These are phyloP conservation scores for Rhinopomastus cyanomelas DNA, from an alignment of 2,113 vertebrate genomes.

Conservation along the genomic window DNA sequence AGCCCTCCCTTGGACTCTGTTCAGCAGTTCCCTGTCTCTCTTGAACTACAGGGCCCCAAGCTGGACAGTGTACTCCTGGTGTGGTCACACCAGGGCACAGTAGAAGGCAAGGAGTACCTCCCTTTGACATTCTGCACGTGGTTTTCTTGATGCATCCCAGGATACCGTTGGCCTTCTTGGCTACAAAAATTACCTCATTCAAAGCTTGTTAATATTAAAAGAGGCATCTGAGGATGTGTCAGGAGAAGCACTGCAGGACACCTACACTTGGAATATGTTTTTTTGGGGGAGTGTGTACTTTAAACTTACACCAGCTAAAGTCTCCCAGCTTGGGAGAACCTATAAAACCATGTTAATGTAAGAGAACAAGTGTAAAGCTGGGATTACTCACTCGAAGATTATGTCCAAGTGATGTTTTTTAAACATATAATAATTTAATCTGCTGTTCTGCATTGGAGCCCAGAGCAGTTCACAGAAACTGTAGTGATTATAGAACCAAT, in stretches of 20 bases:
- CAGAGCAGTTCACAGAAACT: not conserved
- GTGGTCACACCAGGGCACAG: too few relatives aligned
- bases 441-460: not conserved
- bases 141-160: too few relatives aligned
- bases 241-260: not conserved
- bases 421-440: not conserved
- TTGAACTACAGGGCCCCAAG: too few relatives aligned
- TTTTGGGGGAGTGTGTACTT: not conserved
- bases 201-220: not conserved
- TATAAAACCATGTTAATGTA: not conserved
- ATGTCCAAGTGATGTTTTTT: not conserved
- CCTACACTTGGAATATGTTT: accelerated
- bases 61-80: too few relatives aligned
- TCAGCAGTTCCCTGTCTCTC: too few relatives aligned
- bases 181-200: not conserved
- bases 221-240: not conserved
- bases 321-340: not conserved
- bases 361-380: not conserved
- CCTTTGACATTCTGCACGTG: too few relatives aligned
- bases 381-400: not conserved
- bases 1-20: too few relatives aligned
- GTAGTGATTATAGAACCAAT: not conserved
- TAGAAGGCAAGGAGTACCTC: too few relatives aligned
- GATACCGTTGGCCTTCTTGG: too few relatives aligned
- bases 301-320: not conserved